Conservation (phyloP, 2,888 invertebrate genomes). For the Papilio elwesi region DNA sequence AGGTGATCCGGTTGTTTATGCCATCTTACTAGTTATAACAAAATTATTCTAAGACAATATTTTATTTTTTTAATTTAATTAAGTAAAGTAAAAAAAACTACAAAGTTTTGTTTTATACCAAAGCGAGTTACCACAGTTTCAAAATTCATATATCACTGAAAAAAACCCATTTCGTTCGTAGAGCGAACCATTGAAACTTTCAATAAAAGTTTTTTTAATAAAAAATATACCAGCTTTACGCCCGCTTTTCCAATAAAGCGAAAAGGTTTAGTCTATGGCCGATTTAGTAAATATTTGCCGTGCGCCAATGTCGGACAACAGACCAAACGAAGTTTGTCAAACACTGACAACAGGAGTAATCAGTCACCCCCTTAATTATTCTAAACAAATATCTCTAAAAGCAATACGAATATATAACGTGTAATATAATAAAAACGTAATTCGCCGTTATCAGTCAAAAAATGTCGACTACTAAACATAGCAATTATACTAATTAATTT, state of each 20-base stretch:
- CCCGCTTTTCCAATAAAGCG: conserved; percentile 19
- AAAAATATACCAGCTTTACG: neutral
- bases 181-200: neutral
- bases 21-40: too few species aligned
- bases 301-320: conserved; percentile 8
- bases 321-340: conserved; percentile 9
- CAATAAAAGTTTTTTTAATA: conserved; percentile 8
- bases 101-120: too few species aligned
- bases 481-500: too few species aligned
- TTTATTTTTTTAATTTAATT: too few species aligned
- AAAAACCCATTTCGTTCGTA: neutral
- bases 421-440: too few species aligned
- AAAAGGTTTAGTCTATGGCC: neutral
- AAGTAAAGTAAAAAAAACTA: neutral
- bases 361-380: neutral
- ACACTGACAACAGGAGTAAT: conserved; percentile 1
- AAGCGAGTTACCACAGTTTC: neutral
- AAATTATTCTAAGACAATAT: too few species aligned
- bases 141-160: neutral
- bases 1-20: too few species aligned
- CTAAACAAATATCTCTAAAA: too few species aligned
- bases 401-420: too few species aligned
- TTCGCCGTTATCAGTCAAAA: too few species aligned
- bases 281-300: conserved; percentile 20
- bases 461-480: too few species aligned